Evolutionary conservation across 2,888 invertebrate species (phyloP).

Genomic region (Cheilosia pagana): DNA sequence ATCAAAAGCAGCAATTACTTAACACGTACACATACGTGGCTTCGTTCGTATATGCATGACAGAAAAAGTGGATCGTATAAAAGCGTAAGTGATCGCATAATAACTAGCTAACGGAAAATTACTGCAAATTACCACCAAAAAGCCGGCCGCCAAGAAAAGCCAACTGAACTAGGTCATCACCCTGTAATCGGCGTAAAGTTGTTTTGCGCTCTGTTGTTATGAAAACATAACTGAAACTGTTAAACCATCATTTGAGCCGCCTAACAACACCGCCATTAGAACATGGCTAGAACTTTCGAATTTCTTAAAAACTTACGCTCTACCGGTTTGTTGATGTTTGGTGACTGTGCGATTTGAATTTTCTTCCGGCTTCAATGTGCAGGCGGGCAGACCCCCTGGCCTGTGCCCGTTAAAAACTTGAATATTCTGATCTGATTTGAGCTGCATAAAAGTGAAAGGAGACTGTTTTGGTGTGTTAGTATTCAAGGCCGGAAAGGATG

Average conservation of each 20-base stretch:
- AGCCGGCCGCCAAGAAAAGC: background rate
- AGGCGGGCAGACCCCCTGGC: background rate
- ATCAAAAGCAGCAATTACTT: constrained; percentile 1
- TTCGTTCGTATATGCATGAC: too few species aligned
- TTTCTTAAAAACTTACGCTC: background rate
- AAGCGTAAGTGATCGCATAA: constrained; percentile 9
- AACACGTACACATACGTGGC: background rate
- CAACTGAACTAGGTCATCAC: constrained; percentile 4
- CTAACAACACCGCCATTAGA: too few species aligned
- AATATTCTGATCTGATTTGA: background rate
- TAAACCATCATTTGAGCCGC: too few species aligned
- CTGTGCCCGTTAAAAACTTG: background rate
- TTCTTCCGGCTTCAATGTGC: background rate
- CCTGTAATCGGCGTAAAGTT: background rate
- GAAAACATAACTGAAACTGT: background rate
- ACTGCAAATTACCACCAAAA: constrained; percentile 3
- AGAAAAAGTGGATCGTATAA: constrained; percentile 3
- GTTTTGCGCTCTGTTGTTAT: background rate
- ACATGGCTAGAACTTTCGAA: background rate
- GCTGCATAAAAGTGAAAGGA: constrained; percentile 16
- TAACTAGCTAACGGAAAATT: constrained; percentile 6
- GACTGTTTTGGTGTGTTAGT: background rate
- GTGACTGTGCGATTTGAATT: background rate
- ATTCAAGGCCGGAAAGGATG: constrained; percentile 21
- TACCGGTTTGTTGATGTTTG: background rate